Base-by-base conservation (phyloP, 2,113 vertebrate species). In the Rhinoptilus africanus region DNA sequence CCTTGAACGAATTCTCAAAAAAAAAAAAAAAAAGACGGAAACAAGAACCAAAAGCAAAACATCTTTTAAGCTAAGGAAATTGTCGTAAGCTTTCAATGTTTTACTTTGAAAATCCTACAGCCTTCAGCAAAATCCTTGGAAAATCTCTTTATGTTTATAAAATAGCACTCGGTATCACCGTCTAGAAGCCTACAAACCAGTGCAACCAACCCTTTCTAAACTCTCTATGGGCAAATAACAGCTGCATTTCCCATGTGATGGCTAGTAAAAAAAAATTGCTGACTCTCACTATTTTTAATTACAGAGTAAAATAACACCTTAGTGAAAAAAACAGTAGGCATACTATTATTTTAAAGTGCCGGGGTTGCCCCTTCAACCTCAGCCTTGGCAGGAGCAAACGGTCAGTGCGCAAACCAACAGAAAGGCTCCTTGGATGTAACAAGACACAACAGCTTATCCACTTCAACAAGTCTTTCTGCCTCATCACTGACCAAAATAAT, bases 91-190 rank as follows among this genome's bases (percentile, higher is more conserved):
- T 95, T 95, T 93, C 50, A 54, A 9, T 88, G 88, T 88, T 97
- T 98, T 94, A 93, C 88, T 98, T 92, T 66, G 69, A 97, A 98
- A 97, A 84, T 92, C 82, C 85, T 87, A 94, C 67, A 94, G 92
- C 73, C 88, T 92, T 96, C 90, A 96, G 88, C 64, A 91, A 93
- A 91, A 96, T 83, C 94, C 94, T 96, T 26, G 85, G 67, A 92
- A 90, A 84, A 90, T 96, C 85, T 97, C 85, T 72, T 85, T 0
- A 4, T 86, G 62, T 96, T 97, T 98, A 93, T 94, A 83, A 85
- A 95, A 94, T n/a, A 96, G 73, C 66, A 56, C 77, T 95, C 2
- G 5, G 73, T 97, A 91, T 83, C 89, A 88, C 68, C 67, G 76
- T 54, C 83, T 96, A 85, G 79, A 94, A 97, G 88, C 63, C 27